Base-by-base conservation (phyloP, 2,113 vertebrate species). In the Pycnonotus jocosus region DNA sequence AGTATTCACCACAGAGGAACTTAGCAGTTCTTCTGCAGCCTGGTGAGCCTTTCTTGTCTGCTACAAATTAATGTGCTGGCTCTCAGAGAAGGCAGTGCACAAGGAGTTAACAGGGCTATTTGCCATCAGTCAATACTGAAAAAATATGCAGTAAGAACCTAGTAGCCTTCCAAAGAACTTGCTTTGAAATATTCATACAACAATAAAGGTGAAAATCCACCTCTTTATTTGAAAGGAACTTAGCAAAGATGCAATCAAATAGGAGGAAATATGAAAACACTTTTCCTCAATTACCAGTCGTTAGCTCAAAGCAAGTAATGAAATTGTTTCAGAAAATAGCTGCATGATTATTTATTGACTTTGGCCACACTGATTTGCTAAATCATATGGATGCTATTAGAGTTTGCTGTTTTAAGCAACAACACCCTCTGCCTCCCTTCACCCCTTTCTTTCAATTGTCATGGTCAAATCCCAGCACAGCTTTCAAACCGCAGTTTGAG, bases 361-460 rank as follows among this genome's bases (percentile, higher is more conserved):
- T 98, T 98, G 97, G 98, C 97, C 77, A 51, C 97, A 94, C 91
- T 91, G 97, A 96, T 98, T 97, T 97, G 95, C 94, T 96, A 93
- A 97, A 97, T 98, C 97, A 97, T 98, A 97, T 98, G 98, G 98
- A 96, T 98, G 91, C 76, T 92, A 97, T 98, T 98, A 98, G 96
- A 96, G 92, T 97, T 96, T 97, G 95, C 94, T 98, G 90, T 98
- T 98, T 98, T 97, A 97, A 96, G 96, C 94, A 97, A 62, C 82
- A 95, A 31, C 53, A 89, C 73, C 33, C 47, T 12, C 90, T 94
- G 87, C 79, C 35, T 60, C 61, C 9, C 53, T 94, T 90, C 38
- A 60, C 20, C 92, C 66, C 9, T 76, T 91, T 93, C 90, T 97
- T 97, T 97, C 98, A 97, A 66, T 90, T 98, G 92, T 97, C 64